Percentiles rank a stretch among this genome's conserved stretches.
These are phyloP conservation scores for Gopherus evgoodei DNA, from an alignment of 2,113 vertebrate genomes.

Conservation along the genomic window DNA sequence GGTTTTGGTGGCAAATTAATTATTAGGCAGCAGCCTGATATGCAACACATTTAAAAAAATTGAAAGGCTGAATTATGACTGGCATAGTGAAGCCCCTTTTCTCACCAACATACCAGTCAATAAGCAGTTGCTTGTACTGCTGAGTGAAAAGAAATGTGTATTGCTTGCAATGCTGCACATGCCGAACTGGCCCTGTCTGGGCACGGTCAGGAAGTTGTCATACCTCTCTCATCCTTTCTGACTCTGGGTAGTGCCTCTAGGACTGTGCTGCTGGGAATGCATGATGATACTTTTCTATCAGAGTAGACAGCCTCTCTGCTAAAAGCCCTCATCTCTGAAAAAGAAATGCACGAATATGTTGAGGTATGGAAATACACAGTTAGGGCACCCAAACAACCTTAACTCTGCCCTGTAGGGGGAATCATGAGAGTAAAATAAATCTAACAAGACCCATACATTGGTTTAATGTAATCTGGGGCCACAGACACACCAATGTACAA, in stretches of 20 bases:
- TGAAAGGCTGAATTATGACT: not conserved
- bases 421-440: not conserved
- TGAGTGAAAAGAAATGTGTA: not conserved
- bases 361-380: not conserved
- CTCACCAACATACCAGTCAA: not conserved
- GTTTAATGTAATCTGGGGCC: not conserved
- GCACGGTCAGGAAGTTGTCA: not conserved
- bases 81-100: not conserved
- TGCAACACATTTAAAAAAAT: not conserved
- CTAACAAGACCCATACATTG: not conserved
- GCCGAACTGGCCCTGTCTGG: not conserved
- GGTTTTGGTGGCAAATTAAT: not conserved
- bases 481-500: rapidly evolving
- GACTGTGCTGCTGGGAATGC: too few relatives aligned
- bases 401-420: not conserved
- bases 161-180: not conserved
- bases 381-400: not conserved
- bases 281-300: too few relatives aligned
- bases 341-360: not conserved
- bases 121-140: not conserved
- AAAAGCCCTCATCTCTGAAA: not conserved
- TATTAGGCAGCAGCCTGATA: rapidly evolving
- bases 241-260: too few relatives aligned
- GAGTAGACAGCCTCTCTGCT: not conserved
- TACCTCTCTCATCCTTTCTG: too few relatives aligned